These are phyloP conservation scores for Acanthaster planci DNA, from an alignment of 35 echinoderm and acorn worm species.

Conservation along the genomic window DNA sequence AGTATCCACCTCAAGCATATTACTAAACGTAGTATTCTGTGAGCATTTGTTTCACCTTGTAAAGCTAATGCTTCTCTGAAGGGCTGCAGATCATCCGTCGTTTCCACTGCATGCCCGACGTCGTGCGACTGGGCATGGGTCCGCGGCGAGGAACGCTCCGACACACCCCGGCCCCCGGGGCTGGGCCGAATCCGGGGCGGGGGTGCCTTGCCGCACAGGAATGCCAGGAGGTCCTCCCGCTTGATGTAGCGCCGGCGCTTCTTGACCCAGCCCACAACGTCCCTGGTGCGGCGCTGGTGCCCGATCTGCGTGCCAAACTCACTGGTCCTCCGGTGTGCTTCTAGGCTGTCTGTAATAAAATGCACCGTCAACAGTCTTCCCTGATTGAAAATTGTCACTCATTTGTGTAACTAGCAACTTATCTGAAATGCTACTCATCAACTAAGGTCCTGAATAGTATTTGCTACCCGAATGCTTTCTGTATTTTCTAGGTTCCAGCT, in stretches of 20 bases:
- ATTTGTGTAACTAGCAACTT: no score
- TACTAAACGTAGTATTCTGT: no score
- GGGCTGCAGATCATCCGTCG: conserved; percentile 78
- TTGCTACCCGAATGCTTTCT: no score
- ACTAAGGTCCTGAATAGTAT: no score
- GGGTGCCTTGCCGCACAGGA: conserved; percentile 89
- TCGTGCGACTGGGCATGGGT: conserved; percentile 75
- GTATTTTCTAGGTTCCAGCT: no score
- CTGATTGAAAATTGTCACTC: no score
- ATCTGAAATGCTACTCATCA: no score
- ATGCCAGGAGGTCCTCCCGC: conserved; percentile 89
- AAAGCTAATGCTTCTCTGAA: conserved; percentile 95
- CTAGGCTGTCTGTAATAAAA: conserved; percentile 79
- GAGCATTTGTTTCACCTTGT: conserved; percentile 56
- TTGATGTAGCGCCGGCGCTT: conserved; percentile 88
- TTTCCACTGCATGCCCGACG: conserved; percentile 37
- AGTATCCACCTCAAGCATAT: no score
- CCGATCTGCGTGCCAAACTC: conserved; percentile 89
- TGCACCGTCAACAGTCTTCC: no score
- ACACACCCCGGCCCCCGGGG: conserved; percentile 46
- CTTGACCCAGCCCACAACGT: conserved; percentile 91
- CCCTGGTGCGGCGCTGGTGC: conserved; percentile 84
- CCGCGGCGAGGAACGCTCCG: conserved; percentile 85
- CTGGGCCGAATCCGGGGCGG: conserved; percentile 50
- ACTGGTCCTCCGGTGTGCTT: conserved; percentile 80